Percentiles rank a stretch among this genome's conserved stretches.
Conservation (phyloP, 1,140 invertebrate species). For the Coenobita brevimanus region DNA sequence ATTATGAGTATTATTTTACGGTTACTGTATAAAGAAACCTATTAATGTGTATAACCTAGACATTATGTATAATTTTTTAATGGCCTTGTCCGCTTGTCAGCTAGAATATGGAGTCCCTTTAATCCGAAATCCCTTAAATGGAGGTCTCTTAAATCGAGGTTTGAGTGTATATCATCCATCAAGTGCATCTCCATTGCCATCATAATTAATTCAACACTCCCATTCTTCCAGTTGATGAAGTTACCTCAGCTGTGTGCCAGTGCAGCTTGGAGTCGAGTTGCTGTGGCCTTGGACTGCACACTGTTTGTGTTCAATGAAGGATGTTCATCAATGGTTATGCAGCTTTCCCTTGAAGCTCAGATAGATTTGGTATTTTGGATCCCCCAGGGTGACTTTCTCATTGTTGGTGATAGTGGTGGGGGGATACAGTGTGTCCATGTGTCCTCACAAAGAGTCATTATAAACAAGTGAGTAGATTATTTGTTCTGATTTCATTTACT, state of each 20-base stretch:
- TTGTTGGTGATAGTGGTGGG: slow-evolving; percentile 45
- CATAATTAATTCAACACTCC: neutral
- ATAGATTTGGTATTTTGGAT: slow-evolving; percentile 47
- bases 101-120: too few relatives aligned
- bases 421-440: slow-evolving; percentile 59
- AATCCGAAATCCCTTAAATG: too few relatives aligned
- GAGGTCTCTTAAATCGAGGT: too few relatives aligned
- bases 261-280: slow-evolving; percentile 52
- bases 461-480: slow-evolving; percentile 40
- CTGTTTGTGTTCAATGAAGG: slow-evolving; percentile 59
- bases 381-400: slow-evolving; percentile 48
- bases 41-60: too few relatives aligned
- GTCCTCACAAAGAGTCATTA: slow-evolving; percentile 41
- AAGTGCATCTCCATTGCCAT: neutral
- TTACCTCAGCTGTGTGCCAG: slow-evolving; percentile 39
- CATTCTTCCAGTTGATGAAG: neutral
- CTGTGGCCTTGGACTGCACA: slow-evolving; percentile 52
- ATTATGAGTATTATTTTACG: too few relatives aligned
- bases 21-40: too few relatives aligned
- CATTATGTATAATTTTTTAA: too few relatives aligned
- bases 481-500: neutral
- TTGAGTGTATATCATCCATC: neutral
- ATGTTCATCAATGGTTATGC: slow-evolving; percentile 55
- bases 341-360: slow-evolving; percentile 27
- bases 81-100: too few relatives aligned